Conservation (phyloP, 2,113 vertebrate genomes). For the Egretta garzetta region DNA sequence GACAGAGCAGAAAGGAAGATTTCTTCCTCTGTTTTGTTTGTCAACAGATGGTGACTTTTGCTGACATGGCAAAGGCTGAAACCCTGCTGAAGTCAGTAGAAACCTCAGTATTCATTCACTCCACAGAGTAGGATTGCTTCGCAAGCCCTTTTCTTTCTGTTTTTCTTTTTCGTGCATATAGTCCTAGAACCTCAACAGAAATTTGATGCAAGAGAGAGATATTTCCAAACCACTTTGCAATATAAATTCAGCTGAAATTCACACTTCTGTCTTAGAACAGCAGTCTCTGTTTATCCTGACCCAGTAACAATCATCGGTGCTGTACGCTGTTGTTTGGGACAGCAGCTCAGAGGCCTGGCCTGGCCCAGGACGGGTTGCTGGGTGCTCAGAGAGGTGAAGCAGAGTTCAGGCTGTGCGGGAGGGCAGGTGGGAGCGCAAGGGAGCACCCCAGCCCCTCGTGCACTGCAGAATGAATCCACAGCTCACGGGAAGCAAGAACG, state of each 20-base stretch:
- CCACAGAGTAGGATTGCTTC: not conserved
- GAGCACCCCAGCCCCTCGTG: not conserved
- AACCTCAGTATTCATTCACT: not conserved
- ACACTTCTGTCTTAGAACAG: not conserved
- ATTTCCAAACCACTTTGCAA: not conserved
- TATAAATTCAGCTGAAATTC: not conserved
- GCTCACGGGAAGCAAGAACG: not conserved
- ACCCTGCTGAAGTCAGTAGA: not conserved
- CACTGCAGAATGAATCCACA: not conserved
- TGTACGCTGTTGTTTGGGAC: not conserved
- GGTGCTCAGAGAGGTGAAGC: not conserved
- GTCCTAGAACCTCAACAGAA: not conserved
- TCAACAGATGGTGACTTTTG: slow-evolving; percentile 9
- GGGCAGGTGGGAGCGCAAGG: not conserved
- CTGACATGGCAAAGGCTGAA: not conserved
- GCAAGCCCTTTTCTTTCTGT: not conserved
- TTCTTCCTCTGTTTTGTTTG: not conserved
- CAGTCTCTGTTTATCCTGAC: not conserved
- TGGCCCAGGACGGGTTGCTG: not conserved
- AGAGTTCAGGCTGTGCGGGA: not conserved
- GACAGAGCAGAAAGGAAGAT: not conserved
- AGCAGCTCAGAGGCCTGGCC: not conserved
- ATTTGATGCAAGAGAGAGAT: not conserved
- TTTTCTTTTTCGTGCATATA: not conserved
- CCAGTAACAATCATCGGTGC: not conserved